Evolutionary conservation across 1,140 invertebrate genomes (phyloP), one percentile per base, ranked within the genome.

Genomic region (Trachymyrmex septentrionalis): DNA sequence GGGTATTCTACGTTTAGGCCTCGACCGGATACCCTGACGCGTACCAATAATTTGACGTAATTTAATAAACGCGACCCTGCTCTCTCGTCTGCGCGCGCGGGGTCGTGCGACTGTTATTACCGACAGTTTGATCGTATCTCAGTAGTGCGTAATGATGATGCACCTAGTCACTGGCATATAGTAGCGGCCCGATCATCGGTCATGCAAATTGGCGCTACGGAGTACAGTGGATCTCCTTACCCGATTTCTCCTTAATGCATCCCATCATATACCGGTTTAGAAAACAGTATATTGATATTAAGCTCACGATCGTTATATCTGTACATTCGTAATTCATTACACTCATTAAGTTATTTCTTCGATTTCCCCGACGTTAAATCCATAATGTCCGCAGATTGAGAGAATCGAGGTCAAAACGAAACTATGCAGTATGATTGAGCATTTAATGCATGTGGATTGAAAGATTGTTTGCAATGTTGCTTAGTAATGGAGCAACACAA

Each of bases 11-110:
- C 55, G 82, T 77, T 76, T 55, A 86, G 48, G 48, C 87, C 44
- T 55, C 63, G 50, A 44, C 85, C 73, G 82, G 81, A 86, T 88
- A 89, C 86, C 88, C 81, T 75, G 73, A 63, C 90, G 89, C 85
- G 89, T 80, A 91, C 90, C 92, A 93, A 93, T 93, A 92, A 93
- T 92, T 93, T 93, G 90, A 93, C 92, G 92, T 93, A 93, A 93
- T 93, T 93, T 93, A 93, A 93, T 93, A 93, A 93, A 92, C 91
- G 92, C 92, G 88, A 92, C 87, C 89, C 90, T 87, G 88, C 87
- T 50, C 80, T 81, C 90, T 76, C 87, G 90, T 90, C 86, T 90
- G 84, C 86, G 87, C 78, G 88, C 82, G 87, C 88, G 75, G 84
- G 90, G 81, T 89, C 91, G 85, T 86, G 87, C 82, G 92, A 88